Evolutionary conservation across 1,140 invertebrate genomes (phyloP), one percentile per base, ranked within the genome.

Genomic region (Latrodectus geometricus): DNA sequence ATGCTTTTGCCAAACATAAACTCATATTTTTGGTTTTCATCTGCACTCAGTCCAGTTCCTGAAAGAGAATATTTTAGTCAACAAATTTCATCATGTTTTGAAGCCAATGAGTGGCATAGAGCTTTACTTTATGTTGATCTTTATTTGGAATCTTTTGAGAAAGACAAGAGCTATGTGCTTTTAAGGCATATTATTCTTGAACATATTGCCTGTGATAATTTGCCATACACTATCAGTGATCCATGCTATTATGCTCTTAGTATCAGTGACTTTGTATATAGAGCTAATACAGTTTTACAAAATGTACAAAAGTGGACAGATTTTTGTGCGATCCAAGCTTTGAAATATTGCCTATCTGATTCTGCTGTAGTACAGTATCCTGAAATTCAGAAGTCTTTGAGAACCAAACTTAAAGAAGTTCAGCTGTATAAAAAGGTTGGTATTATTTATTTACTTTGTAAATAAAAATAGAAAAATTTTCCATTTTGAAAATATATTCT

Each of bases 341-440:
- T 87, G 17, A 82, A 87, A 48, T 69, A 35, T 52, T 82, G 79
- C 70, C 69, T 87, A n/a, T 81, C 79, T 49, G 86, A 87, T 77
- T 17, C 9, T 54, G 50, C 8, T 14, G n/a, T 83, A 12, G 49
- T 7, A 35, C 35, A 77, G 14, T 66, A 76, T 76, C 66, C 61
- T 17, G 73, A 83, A 20, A 17, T 77, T 56, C 54, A 77, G 9
- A 72, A 70, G 35, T 9, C 61, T 17, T 17, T 83, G n/a, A 23
- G 77, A 12, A 49, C 9, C 20, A 82, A 82, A 20, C 21, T 82
- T 9, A 77, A 83, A 74, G 74, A 87, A 76, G 72, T 87, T 20
- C 35, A 68, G 50, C 72, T 87, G 49, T 87, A 82, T 72, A 80
- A 87, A 65, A 87, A 82, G 66, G 86, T 83, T 56, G 61, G 11